Percentiles rank a stretch among this genome's conserved stretches.
These are phyloP conservation scores for Ceuthmochares aereus DNA, from an alignment of 2,113 vertebrate genomes.

Conservation along the genomic window DNA sequence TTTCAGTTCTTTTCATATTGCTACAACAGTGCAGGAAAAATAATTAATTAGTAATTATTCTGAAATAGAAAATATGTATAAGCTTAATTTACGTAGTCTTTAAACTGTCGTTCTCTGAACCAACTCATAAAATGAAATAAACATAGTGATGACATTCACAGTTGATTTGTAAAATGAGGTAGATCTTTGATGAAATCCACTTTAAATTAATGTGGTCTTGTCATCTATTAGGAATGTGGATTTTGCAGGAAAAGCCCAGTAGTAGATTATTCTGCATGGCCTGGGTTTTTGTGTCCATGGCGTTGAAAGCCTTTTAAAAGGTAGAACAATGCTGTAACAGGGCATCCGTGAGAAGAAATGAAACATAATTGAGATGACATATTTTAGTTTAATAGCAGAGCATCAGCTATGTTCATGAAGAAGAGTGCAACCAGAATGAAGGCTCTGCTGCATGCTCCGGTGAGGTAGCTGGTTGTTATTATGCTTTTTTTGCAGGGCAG, in stretches of 20 bases:
- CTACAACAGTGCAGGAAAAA: background rate
- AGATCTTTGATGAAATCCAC: background rate
- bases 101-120: background rate
- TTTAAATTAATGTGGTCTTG: background rate
- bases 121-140: background rate
- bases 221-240: background rate
- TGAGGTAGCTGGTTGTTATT: too few relatives aligned
- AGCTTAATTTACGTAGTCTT: background rate
- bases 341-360: background rate
- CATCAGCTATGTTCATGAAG: background rate
- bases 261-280: background rate
- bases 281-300: background rate
- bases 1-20: background rate
- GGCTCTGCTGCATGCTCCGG: background rate
- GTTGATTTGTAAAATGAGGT: background rate
- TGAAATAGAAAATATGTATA: background rate
- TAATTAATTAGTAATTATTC: background rate
- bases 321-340: background rate
- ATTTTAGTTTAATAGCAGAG: background rate
- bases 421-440: background rate
- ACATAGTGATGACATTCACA: background rate
- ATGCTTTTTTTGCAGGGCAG: too few relatives aligned
- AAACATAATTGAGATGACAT: background rate
- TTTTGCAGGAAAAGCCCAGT: background rate
- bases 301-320: background rate